Evolutionary conservation across 2,113 vertebrate species (phyloP).

Genomic region (Amia ocellicauda): DNA sequence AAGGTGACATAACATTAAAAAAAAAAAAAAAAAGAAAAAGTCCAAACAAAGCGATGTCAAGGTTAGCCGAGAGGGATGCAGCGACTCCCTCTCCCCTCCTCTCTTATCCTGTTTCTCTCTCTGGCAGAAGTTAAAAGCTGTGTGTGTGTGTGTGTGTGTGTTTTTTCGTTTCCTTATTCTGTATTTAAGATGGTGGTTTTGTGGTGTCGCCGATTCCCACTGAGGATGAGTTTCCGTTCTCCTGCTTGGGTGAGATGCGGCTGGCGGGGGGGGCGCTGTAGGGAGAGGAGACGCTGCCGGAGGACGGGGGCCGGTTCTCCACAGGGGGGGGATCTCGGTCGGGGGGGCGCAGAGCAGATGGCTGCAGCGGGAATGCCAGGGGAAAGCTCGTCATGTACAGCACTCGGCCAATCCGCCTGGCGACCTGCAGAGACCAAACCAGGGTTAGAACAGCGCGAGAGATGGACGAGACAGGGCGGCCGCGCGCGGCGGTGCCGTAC

Average conservation of each 20-base stretch:
- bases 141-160: constrained; percentile 27
- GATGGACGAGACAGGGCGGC: neutral
- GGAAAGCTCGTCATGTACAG: constrained; percentile 94
- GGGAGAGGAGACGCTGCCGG: constrained; percentile 73
- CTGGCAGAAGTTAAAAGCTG: constrained; percentile 38
- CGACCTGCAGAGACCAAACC: constrained; percentile 71
- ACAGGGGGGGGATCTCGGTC: constrained; percentile 63
- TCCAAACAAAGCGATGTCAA: too few species aligned
- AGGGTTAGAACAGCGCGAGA: constrained; percentile 27
- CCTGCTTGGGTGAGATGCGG: constrained; percentile 79
- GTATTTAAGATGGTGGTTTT: constrained; percentile 76
- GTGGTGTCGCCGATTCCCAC: constrained; percentile 59
- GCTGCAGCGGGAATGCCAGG: constrained; percentile 83
- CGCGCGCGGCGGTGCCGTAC: neutral
- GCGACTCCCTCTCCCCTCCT: constrained; percentile 29
- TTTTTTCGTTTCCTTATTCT: neutral
- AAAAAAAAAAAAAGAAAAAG: too few species aligned
- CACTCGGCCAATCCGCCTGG: constrained; percentile 83
- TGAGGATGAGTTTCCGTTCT: constrained; percentile 68
- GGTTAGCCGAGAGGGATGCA: too few species aligned
- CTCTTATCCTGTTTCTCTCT: constrained; percentile 42
- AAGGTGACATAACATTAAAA: neutral
- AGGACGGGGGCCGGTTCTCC: constrained; percentile 71
- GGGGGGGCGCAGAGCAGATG: constrained; percentile 61
- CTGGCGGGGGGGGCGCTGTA: constrained; percentile 61